Conservation (phyloP, 2,113 vertebrate species). For the Struthio camelus region DNA sequence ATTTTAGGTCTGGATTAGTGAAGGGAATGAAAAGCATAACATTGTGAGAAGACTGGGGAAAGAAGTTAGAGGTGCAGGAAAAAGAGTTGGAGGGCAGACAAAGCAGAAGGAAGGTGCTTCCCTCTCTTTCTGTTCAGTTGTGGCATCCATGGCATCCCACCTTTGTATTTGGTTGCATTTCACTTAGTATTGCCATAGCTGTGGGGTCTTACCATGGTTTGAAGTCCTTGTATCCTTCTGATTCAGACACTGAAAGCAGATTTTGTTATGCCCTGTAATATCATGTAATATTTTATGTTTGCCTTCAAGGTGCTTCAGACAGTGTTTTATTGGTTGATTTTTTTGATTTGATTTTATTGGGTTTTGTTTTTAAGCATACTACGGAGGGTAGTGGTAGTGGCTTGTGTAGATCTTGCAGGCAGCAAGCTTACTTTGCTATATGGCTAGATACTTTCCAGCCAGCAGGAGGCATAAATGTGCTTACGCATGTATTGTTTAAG, state of each 20-base stretch:
- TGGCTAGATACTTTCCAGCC: neutral
- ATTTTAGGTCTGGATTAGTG: neutral
- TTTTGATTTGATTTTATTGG: neutral
- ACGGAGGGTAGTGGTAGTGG: neutral
- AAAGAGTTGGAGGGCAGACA: neutral
- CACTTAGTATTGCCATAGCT: neutral
- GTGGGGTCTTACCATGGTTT: neutral
- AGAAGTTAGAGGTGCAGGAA: neutral
- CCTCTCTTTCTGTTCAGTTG: neutral
- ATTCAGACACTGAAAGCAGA: neutral
- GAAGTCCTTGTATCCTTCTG: neutral
- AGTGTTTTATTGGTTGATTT: neutral
- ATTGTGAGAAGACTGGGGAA: neutral
- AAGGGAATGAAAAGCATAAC: accelerated
- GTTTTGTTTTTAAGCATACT: neutral
- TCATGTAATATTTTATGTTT: neutral
- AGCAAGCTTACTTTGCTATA: neutral
- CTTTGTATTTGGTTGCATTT: neutral
- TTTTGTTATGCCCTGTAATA: neutral
- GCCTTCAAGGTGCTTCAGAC: neutral
- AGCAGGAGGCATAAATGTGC: neutral
- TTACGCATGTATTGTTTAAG: accelerated
- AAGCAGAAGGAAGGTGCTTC: neutral
- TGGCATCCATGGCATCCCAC: neutral
- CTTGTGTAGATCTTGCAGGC: neutral